Evolutionary conservation across 2,113 vertebrate genomes (phyloP), one percentile per base, ranked within the genome.

Genomic region (Aegotheles bennettii): DNA sequence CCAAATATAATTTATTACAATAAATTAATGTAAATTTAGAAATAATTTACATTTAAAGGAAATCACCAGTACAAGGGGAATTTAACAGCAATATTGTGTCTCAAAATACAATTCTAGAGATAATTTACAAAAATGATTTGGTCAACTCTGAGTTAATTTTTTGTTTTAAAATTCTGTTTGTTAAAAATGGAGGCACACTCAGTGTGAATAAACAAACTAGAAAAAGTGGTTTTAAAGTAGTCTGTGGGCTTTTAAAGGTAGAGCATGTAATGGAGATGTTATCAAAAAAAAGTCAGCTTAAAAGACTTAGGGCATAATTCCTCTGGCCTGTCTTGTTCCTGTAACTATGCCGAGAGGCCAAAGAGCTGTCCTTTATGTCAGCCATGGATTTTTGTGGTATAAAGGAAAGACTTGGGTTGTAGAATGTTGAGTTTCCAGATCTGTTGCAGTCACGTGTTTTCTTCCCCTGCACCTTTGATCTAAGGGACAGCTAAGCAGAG

Each of bases 261-360:
- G 61, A 67, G 23, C 71, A 45, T 16, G 2, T 40, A 75, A 31
- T 16, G 13, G 68, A 51, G 61, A 51, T 6, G 6, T 64, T 68
- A 83, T 84, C 28, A 42, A 31, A 68, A 81, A 56, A 29, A 42
- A 64, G 36, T 54, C 20, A 79, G 5, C 15, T 63, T 70, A 79
- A 64, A 84, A 89, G 29, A 35, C 13, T 28, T 33, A 13, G 8
- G 11, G 4, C 18, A 7, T 68, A 60, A 48, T 83, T 94, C 35
- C 17, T 75, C 14, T 51, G 26, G 17, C 24, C 40, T 35, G 6
- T 51, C 53, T 67, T 45, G 24, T 75, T 81, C 29, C 15, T 1
- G 0, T 65, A 53, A 21, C 14, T 75, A 16, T 31, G 9, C 13
- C 0, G 1, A 40, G 47, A 73, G 54, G 25, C 13, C 24, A 16